Percentiles rank a stretch among this genome's conserved stretches.
Conservation (phyloP, 2,888 invertebrate genomes). For the Anaspis maculata region DNA sequence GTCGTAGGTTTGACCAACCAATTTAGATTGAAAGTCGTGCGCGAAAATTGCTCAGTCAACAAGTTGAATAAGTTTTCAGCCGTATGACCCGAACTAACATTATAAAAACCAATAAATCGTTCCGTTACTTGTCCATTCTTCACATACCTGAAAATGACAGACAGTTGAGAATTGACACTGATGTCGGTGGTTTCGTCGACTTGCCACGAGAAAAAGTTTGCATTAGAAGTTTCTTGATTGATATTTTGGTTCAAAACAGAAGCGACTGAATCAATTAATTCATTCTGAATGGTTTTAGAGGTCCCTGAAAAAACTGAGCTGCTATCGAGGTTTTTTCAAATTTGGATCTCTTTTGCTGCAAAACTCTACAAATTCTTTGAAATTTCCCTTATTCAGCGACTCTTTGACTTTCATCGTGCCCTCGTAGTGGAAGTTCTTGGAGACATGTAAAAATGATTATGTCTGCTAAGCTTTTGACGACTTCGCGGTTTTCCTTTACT, state of each 20-base stretch:
- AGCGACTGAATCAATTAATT: constrained; percentile 11
- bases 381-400: constrained; percentile 3
- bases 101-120: neutral
- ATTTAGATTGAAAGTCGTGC: no score
- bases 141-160: constrained; percentile 29
- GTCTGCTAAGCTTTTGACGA: neutral
- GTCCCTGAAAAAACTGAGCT: constrained; percentile 7
- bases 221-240: neutral
- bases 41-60: no score
- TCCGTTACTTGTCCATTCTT: constrained; percentile 17
- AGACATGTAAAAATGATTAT: neutral
- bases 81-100: constrained; percentile 2
- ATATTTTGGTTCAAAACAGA: constrained; percentile 2
- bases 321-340: neutral
- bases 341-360: neutral
- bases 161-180: no score
- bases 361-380: neutral
- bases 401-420: constrained; percentile 4
- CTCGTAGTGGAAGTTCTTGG: constrained; percentile 5
- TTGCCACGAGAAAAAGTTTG: no score
- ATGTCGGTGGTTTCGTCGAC: constrained; percentile 19
- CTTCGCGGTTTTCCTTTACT: neutral
- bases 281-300: constrained; percentile 15
- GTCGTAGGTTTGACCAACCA: no score
- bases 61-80: no score